Evolutionary conservation across 2,797 vertebrate genomes (phyloP).

Genomic region (Benthosema pterotum): DNA sequence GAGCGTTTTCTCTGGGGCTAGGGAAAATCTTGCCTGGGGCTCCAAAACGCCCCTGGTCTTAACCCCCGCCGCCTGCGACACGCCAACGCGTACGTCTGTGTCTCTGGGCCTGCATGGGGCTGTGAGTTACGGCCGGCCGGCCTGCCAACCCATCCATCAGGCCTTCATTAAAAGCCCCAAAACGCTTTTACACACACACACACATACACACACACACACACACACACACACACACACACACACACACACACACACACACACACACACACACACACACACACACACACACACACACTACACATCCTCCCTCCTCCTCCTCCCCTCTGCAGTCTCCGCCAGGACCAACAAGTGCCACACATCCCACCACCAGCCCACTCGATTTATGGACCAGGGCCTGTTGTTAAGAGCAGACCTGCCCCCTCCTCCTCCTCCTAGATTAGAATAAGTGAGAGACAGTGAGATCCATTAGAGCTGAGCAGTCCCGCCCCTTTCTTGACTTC

Average conservation of each 20-base stretch:
- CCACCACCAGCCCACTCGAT: constrained; percentile 52
- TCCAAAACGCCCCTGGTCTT: too few species aligned
- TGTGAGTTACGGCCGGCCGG: constrained; percentile 68
- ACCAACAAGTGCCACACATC: constrained; percentile 50
- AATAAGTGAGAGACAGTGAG: too few species aligned
- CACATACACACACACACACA: too few species aligned
- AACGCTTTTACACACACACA: constrained; percentile 59
- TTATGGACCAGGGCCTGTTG: constrained; percentile 34
- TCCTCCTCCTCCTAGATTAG: constrained; percentile 22
- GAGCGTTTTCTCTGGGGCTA: too few species aligned
- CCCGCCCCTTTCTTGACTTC: too few species aligned
- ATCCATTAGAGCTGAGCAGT: too few species aligned
- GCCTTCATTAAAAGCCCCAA: constrained; percentile 71
- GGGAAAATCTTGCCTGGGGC: too few species aligned
- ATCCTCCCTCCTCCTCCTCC: constrained; percentile 54
- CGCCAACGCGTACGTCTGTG: too few species aligned
- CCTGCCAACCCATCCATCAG: constrained; percentile 68
- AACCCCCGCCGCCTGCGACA: constrained; percentile 53
- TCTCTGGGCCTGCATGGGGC: constrained; percentile 55
- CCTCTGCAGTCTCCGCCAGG: background rate
- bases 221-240: too few species aligned
- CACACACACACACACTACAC: too few species aligned
- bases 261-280: too few species aligned
- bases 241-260: too few species aligned
- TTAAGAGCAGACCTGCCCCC: constrained; percentile 40